Percentiles rank a stretch among this genome's conserved stretches.
These are phyloP conservation scores for Neolamprologus caudopunctatus DNA, from an alignment of 2,113 vertebrate species.

Conservation along the genomic window DNA sequence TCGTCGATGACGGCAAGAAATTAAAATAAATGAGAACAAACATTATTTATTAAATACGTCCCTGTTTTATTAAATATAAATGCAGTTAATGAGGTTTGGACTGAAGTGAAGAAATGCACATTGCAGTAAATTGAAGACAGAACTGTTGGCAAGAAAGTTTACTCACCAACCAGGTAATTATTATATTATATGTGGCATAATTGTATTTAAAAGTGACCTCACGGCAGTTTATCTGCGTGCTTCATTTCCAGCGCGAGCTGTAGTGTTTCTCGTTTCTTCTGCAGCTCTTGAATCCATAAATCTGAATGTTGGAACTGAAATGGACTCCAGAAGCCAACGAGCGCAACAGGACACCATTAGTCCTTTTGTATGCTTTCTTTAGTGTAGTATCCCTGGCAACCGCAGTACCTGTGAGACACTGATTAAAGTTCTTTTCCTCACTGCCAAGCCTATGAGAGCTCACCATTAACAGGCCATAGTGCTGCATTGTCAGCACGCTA, in stretches of 20 bases:
- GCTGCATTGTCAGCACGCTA: constrained; percentile 40
- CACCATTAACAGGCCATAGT: constrained; percentile 36
- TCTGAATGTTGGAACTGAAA: constrained; percentile 29
- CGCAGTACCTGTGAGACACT: constrained; percentile 53
- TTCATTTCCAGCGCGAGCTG: background rate
- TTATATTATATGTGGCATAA: background rate
- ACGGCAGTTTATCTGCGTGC: background rate
- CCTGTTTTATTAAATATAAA: background rate
- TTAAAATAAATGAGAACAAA: background rate
- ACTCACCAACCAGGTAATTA: background rate
- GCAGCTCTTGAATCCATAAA: constrained; percentile 21
- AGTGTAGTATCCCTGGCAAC: constrained; percentile 57
- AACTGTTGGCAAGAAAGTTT: background rate
- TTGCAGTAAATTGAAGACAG: background rate
- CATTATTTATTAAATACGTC: background rate
- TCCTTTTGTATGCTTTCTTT: constrained; percentile 55
- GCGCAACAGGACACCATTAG: constrained; percentile 56
- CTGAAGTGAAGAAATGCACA: background rate
- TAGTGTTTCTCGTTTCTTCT: background rate
- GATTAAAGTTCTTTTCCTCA: constrained; percentile 51
- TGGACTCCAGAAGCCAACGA: constrained; percentile 18
- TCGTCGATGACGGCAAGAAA: background rate
- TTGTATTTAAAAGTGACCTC: background rate
- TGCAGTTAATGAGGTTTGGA: background rate
- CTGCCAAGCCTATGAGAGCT: constrained; percentile 51